These are phyloP conservation scores for Eupristina koningsbergeri DNA, from an alignment of 1,140 invertebrate genomes.

Conservation along the genomic window DNA sequence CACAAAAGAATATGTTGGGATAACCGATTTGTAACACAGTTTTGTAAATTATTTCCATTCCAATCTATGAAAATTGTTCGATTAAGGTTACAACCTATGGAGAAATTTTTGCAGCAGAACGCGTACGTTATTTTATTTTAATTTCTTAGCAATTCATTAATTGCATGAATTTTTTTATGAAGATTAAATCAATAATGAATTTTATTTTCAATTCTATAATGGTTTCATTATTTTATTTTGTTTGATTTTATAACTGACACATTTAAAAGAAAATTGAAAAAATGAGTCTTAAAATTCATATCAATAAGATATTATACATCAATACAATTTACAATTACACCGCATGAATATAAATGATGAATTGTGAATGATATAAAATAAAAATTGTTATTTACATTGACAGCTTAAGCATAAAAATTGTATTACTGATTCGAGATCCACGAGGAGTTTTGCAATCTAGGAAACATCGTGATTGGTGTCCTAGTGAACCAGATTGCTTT, in stretches of 20 bases:
- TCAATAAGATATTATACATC: not conserved
- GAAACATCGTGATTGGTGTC: conserved; percentile 88
- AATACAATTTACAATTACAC: not conserved
- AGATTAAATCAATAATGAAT: not conserved
- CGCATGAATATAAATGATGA: not conserved
- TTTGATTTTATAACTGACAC: too few species aligned
- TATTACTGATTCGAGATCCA: conserved; percentile 88
- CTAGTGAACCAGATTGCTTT: conserved; percentile 85
- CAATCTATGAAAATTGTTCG: conserved; percentile 91
- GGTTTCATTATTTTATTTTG: too few species aligned
- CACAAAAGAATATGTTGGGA: conserved; percentile 84
- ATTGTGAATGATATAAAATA: not conserved
- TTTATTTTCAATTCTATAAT: not conserved
- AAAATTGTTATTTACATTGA: conserved; percentile 51
- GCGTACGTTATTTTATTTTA: conserved; percentile 73
- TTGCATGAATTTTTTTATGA: not conserved
- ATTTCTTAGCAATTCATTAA: conserved; percentile 27
- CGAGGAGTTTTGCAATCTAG: conserved; percentile 89
- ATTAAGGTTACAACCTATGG: conserved; percentile 81
- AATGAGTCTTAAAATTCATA: too few species aligned
- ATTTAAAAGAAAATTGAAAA: too few species aligned
- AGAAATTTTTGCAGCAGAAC: conserved; percentile 81
- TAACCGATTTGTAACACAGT: conserved; percentile 81
- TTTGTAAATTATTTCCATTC: conserved; percentile 89
- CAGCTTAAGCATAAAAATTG: conserved; percentile 83